phyloP scores from a whole-genome alignment of 2,113 vertebrate species.

The Panthera uncia region DNA sequence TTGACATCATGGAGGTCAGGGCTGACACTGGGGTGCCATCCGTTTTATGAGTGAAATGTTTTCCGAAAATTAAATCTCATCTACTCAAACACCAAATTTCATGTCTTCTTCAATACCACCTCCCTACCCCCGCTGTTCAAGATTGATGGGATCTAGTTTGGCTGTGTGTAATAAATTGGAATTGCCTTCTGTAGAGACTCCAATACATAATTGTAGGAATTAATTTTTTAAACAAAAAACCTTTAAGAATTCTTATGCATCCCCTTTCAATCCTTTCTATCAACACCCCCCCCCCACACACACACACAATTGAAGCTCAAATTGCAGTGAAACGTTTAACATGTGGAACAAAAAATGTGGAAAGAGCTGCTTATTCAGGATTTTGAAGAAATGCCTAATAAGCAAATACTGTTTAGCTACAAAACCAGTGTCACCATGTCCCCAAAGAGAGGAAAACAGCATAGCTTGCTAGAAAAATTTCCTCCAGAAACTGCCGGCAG shows the following conservation, averaged over 20 bases:
- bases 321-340: slow-evolving; percentile 74
- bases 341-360: slow-evolving; percentile 70
- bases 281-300: not conserved
- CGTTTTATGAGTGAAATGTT: slow-evolving; percentile 73
- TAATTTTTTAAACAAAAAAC: slow-evolving; percentile 69
- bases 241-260: slow-evolving; percentile 56
- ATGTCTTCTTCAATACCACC: slow-evolving; percentile 49
- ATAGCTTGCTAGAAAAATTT: slow-evolving; percentile 64
- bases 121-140: slow-evolving; percentile 53
- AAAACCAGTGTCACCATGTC: slow-evolving; percentile 60
- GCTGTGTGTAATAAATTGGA: slow-evolving; percentile 55
- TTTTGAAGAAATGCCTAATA: slow-evolving; percentile 75
- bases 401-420: slow-evolving; percentile 72
- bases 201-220: slow-evolving; percentile 38
- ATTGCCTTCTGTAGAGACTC: slow-evolving; percentile 46
- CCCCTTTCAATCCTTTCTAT: slow-evolving; percentile 20
- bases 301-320: slow-evolving; percentile 50
- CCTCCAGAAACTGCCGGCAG: slow-evolving; percentile 54
- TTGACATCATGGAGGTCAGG: slow-evolving; percentile 86
- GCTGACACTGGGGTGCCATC: slow-evolving; percentile 78
- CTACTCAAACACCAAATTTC: slow-evolving; percentile 71
- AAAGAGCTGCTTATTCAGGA: slow-evolving; percentile 73
- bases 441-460: slow-evolving; percentile 65
- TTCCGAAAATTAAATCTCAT: slow-evolving; percentile 75
- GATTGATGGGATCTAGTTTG: slow-evolving; percentile 68